Evolutionary conservation across 1,140 invertebrate species (phyloP), one percentile per base, ranked within the genome.

Genomic region (Asobara japonica): DNA sequence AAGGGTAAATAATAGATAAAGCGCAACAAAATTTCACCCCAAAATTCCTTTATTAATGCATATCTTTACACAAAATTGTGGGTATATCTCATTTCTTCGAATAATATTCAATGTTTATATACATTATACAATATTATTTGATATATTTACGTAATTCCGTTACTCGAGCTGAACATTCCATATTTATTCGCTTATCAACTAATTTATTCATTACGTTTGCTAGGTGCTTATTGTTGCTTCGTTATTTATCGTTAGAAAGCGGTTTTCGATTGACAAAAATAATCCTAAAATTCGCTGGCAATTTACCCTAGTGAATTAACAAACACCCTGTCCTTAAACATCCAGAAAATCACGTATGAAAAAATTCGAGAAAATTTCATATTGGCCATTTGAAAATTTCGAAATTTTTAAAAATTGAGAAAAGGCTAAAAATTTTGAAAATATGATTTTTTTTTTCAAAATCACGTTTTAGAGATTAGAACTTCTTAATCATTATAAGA

Each of bases 41-140:
- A 83, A 86, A 84, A 84, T 84, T 79, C 78, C 79, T 85, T 85
- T 86, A 85, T 86, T 85, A 80, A 83, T 78, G 81, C 78, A 82
- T 84, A 84, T 80, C 77, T 83, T 85, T 86, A 84, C 84, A 86
- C 81, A 76, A 82, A 80, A 82, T 82, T 80, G 82, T 82, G 80
- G 83, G 27, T 78, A 80, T 78, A 74, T 77, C 78, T 78, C 73
- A 78, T 78, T 77, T 83, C 77, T 77, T 83, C 79, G 78, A 79
- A 77, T 79, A 74, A 78, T 62, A 45, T 45, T 45, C 77, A 65
- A 82, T 79, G 73, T 81, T 74, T 80, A 76, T 80, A 76, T 79
- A 81, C 78, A 77, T 82, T 60, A 25, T 60, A 77, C 79, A 78
- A 81, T 71, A 31, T 78, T 72, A 60, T 67, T 76, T 80, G 71